phyloP scores from a whole-genome alignment of 2,888 invertebrate genomes.

The Opisthograptis luteolata region DNA sequence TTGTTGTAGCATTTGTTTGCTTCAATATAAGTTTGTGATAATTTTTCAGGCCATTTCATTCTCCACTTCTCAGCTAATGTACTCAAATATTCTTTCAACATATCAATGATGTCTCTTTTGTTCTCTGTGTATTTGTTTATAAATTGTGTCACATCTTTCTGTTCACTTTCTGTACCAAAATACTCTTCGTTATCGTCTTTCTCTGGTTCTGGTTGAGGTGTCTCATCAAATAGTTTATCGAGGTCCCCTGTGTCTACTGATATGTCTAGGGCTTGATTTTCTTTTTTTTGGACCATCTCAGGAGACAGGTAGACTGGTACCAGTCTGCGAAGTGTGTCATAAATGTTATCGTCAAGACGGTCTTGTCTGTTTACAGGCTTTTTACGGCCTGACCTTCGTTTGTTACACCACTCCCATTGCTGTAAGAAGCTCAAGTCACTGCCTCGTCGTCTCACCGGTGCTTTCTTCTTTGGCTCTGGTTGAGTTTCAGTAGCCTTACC shows the following conservation, averaged over 20 bases:
- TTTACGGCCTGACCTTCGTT: constrained; percentile 79
- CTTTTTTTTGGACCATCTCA: constrained; percentile 66
- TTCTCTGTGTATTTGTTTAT: constrained; percentile 84
- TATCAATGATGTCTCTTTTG: constrained; percentile 83
- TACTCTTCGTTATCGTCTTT: constrained; percentile 70
- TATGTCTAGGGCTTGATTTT: constrained; percentile 75
- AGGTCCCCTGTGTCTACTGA: constrained; percentile 86
- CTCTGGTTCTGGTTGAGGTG: constrained; percentile 49
- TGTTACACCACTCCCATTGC: constrained; percentile 91
- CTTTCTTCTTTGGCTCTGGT: constrained; percentile 75
- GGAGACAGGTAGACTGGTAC: constrained; percentile 85
- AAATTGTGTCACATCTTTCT: constrained; percentile 86
- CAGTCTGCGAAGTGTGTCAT: constrained; percentile 87
- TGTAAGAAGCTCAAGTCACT: constrained; percentile 89
- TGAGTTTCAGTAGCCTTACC: constrained; percentile 23
- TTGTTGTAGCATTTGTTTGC: constrained; percentile 83
- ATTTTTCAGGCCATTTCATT: constrained; percentile 86
- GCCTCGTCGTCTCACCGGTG: constrained; percentile 86
- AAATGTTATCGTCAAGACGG: constrained; percentile 85
- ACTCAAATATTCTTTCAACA: constrained; percentile 85
- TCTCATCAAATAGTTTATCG: constrained; percentile 85
- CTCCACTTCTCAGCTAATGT: constrained; percentile 86
- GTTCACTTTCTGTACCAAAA: constrained; percentile 87
- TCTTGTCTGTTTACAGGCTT: constrained; percentile 82
- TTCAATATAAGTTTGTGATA: constrained; percentile 84